phyloP scores from a whole-genome alignment of 2,888 invertebrate genomes.

The Ypsolopha sequella region DNA sequence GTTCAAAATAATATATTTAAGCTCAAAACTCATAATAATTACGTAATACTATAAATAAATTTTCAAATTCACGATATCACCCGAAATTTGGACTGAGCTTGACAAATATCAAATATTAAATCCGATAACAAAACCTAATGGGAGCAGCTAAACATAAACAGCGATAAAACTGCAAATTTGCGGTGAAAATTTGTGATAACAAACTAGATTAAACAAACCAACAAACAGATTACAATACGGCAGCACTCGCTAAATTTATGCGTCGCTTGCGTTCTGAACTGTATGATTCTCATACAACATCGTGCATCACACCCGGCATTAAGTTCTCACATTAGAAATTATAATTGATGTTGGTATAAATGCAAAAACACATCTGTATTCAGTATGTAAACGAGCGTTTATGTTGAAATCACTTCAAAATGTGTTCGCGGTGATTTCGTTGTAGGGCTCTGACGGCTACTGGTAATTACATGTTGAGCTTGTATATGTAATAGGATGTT shows the following conservation, averaged over 20 bases:
- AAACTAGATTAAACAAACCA: constrained; percentile 1
- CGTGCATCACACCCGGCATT: constrained; percentile 19
- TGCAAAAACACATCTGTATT: constrained; percentile 34
- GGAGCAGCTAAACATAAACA: too few relatives aligned
- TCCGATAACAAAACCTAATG: too few relatives aligned
- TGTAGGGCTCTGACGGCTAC: neutral
- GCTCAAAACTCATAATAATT: too few relatives aligned
- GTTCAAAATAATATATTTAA: too few relatives aligned
- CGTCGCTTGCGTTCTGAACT: neutral
- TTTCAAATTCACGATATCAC: too few relatives aligned
- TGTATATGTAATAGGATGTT: too few relatives aligned
- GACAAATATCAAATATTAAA: too few relatives aligned
- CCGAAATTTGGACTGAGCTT: too few relatives aligned
- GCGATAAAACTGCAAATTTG: too few relatives aligned
- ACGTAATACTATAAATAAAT: too few relatives aligned
- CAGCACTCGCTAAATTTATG: neutral
- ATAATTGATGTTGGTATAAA: constrained; percentile 31
- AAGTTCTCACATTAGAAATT: constrained; percentile 29
- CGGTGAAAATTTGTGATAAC: neutral
- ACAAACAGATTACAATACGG: neutral
- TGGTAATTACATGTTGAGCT: neutral
- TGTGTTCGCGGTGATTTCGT: neutral
- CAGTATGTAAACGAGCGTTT: constrained; percentile 13
- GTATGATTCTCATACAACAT: neutral
- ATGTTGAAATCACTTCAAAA: constrained; percentile 1